Evolutionary conservation across 2,888 invertebrate species (phyloP).

Genomic region (Drosophila paracracens): DNA sequence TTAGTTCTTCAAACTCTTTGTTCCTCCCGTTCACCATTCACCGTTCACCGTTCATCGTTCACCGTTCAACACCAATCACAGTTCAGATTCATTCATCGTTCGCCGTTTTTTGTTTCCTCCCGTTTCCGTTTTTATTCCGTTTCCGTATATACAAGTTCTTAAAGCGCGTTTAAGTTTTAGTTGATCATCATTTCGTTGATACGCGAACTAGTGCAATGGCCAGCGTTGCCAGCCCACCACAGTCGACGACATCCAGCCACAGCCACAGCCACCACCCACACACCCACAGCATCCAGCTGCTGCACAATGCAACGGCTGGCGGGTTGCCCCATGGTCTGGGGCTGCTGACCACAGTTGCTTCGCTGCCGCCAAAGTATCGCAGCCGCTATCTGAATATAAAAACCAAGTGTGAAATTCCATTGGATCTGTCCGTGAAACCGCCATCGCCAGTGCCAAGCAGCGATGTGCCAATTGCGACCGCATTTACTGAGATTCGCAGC

Average conservation of each 20-base stretch:
- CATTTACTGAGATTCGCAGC: slow-evolving; percentile 78
- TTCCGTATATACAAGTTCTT: slow-evolving; percentile 37
- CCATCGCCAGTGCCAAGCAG: slow-evolving; percentile 61
- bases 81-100: slow-evolving; percentile 14
- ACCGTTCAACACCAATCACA: slow-evolving; percentile 3
- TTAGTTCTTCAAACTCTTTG: slow-evolving; percentile 66
- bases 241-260: slow-evolving; percentile 39
- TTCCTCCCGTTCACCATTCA: slow-evolving; percentile 25
- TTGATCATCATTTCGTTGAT: slow-evolving; percentile 62
- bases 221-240: slow-evolving; percentile 57
- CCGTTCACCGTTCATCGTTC: slow-evolving; percentile 21
- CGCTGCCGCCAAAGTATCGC: slow-evolving; percentile 85
- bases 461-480: slow-evolving; percentile 78
- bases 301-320: slow-evolving; percentile 67
- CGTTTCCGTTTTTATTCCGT: slow-evolving; percentile 46
- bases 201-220: slow-evolving; percentile 55
- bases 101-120: slow-evolving; percentile 15
- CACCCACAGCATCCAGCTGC: slow-evolving; percentile 76
- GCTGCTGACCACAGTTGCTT: slow-evolving; percentile 84
- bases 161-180: slow-evolving; percentile 67
- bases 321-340: slow-evolving; percentile 83
- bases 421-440: slow-evolving; percentile 91
- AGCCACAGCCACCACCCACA: slow-evolving; percentile 29
- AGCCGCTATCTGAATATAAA: slow-evolving; percentile 84
- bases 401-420: slow-evolving; percentile 86